Conservation (phyloP, 2,888 invertebrate genomes). For the Gymnosoma rotundatum region DNA sequence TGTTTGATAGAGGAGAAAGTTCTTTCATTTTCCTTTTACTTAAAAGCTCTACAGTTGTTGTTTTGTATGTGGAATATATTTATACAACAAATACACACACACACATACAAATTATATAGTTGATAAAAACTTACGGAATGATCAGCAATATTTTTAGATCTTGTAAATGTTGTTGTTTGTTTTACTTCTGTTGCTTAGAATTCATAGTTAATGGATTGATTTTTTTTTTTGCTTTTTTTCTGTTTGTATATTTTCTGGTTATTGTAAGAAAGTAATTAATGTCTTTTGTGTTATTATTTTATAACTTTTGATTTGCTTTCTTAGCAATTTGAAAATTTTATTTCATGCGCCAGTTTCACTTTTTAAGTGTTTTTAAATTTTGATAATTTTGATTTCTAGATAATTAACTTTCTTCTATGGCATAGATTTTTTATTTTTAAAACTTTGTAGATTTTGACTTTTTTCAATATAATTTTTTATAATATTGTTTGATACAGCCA, state of each 20-base stretch:
- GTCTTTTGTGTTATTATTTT: constrained; percentile 7
- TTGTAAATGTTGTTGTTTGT: constrained; percentile 5
- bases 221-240: neutral
- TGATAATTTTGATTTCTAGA: constrained; percentile 19
- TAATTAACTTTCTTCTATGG: constrained; percentile 48
- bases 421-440: neutral
- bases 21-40: constrained; percentile 65
- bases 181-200: constrained; percentile 10
- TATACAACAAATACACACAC: constrained; percentile 13
- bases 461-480: constrained; percentile 9
- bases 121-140: constrained; percentile 21
- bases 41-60: constrained; percentile 67
- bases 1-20: constrained; percentile 71
- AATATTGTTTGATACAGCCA: neutral
- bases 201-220: constrained; percentile 23
- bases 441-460: neutral
- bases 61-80: neutral
- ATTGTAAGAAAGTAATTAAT: constrained; percentile 34
- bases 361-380: constrained; percentile 17
- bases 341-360: constrained; percentile 39
- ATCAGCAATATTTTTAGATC: constrained; percentile 30
- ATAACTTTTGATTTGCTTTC: constrained; percentile 26
- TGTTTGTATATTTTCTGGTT: neutral
- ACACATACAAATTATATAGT: constrained; percentile 21
- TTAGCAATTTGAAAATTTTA: neutral